These are phyloP conservation scores for Metalampra italica DNA, from an alignment of 2,888 invertebrate species.

Conservation along the genomic window DNA sequence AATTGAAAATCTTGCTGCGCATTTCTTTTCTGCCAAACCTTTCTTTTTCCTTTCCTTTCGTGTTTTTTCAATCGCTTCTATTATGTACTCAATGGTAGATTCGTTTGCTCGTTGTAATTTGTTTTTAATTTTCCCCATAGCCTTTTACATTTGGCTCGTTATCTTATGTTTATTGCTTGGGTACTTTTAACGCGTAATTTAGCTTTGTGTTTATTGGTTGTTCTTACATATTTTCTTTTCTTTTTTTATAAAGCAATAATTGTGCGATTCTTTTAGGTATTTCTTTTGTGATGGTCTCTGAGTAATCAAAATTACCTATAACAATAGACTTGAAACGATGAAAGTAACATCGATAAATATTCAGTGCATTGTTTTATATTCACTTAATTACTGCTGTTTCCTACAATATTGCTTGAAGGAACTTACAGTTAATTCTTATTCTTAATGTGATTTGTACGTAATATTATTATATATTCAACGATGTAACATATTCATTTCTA, in stretches of 20 bases:
- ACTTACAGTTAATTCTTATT: no score
- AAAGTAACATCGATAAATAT: no score
- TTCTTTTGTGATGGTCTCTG: no score
- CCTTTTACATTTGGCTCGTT: conserved; percentile 21
- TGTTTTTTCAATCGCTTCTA: conserved; percentile 21
- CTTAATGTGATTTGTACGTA: no score
- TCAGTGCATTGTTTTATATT: no score
- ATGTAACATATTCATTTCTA: background rate
- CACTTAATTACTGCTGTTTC: background rate
- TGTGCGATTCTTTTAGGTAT: no score
- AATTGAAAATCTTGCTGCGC: conserved; percentile 55
- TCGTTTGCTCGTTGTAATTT: conserved; percentile 34
- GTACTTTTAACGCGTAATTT: conserved; percentile 32
- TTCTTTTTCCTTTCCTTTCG: conserved; percentile 13
- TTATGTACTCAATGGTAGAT: conserved; percentile 29
- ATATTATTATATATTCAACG: no score
- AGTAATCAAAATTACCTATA: no score
- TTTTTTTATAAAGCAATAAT: no score
- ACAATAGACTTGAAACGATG: no score
- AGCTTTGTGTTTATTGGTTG: conserved; percentile 16
- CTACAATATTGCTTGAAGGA: no score
- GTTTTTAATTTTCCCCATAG: conserved; percentile 40
- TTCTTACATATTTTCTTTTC: background rate
- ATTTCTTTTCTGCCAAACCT: conserved; percentile 19
- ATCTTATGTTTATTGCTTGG: conserved; percentile 27